These are phyloP conservation scores for Heptranchias perlo DNA, from an alignment of 2,113 vertebrate species.

Conservation along the genomic window DNA sequence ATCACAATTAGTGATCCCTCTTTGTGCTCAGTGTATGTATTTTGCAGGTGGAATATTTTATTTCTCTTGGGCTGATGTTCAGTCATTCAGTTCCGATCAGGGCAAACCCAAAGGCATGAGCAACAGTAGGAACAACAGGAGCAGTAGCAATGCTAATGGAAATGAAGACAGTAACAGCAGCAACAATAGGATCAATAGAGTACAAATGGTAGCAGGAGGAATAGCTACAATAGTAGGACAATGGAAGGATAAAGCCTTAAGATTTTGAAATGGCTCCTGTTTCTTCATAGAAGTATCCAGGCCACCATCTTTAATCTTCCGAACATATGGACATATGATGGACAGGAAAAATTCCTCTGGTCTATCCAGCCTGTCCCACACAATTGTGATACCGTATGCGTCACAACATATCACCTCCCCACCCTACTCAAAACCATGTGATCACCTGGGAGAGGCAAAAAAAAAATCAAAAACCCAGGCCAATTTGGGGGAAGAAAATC, in stretches of 20 bases:
- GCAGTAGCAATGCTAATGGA: not conserved
- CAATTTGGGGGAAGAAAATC: too few relatives aligned
- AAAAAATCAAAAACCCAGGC: too few relatives aligned
- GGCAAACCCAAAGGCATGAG: not conserved
- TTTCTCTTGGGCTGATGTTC: not conserved
- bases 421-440: too few relatives aligned
- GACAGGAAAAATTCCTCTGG: too few relatives aligned
- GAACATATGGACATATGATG: too few relatives aligned
- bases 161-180: not conserved
- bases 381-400: too few relatives aligned
- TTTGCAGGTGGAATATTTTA: constrained; percentile 6
- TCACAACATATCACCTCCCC: too few relatives aligned
- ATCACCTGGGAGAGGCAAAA: too few relatives aligned
- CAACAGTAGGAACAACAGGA: not conserved
- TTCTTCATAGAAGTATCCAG: too few relatives aligned
- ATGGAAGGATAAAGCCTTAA: not conserved
- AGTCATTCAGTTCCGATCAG: not conserved
- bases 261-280: not conserved
- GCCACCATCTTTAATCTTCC: too few relatives aligned
- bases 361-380: too few relatives aligned
- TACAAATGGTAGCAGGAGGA: not conserved
- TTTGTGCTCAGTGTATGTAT: not conserved
- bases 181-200: not conserved
- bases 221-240: not conserved
- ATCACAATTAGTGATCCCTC: not conserved